These are phyloP conservation scores for Aphaenogaster floridana DNA, from an alignment of 1,140 invertebrate species.

Conservation along the genomic window DNA sequence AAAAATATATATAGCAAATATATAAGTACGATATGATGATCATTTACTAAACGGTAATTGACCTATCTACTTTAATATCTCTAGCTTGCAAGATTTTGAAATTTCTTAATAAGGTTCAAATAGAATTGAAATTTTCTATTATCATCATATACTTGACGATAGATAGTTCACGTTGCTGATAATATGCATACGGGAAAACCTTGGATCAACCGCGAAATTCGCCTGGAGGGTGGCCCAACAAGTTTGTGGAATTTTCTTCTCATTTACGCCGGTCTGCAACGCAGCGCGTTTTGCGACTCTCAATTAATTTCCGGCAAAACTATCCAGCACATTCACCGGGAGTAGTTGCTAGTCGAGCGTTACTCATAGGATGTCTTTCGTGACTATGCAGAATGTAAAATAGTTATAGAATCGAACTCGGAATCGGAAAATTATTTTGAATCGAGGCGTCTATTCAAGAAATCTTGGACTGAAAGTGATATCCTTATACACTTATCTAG, in stretches of 20 bases:
- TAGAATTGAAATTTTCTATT: not conserved
- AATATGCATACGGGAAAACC: constrained; percentile 4
- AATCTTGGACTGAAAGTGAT: not conserved
- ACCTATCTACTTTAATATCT: constrained; percentile 15
- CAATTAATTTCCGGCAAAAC: constrained; percentile 45
- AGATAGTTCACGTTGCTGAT: not conserved
- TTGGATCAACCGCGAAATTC: not conserved
- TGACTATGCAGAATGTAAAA: not conserved
- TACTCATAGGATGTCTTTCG: not conserved
- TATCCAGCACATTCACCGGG: not conserved
- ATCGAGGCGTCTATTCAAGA: not conserved
- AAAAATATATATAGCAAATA: not conserved
- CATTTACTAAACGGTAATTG: not conserved
- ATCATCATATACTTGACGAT: not conserved
- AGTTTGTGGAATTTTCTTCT: constrained; percentile 54
- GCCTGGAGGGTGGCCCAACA: not conserved
- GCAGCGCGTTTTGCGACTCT: constrained; percentile 22
- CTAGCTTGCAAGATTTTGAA: not conserved
- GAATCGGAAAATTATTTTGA: not conserved
- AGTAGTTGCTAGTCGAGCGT: not conserved
- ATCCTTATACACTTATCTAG: not conserved
- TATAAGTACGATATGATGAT: not conserved
- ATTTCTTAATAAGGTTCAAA: not conserved
- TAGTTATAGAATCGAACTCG: not conserved
- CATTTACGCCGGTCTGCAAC: constrained; percentile 5